Percentiles rank a stretch among this genome's conserved stretches.
Conservation (phyloP, 2,888 invertebrate species). For the Helicoverpa assulta region DNA sequence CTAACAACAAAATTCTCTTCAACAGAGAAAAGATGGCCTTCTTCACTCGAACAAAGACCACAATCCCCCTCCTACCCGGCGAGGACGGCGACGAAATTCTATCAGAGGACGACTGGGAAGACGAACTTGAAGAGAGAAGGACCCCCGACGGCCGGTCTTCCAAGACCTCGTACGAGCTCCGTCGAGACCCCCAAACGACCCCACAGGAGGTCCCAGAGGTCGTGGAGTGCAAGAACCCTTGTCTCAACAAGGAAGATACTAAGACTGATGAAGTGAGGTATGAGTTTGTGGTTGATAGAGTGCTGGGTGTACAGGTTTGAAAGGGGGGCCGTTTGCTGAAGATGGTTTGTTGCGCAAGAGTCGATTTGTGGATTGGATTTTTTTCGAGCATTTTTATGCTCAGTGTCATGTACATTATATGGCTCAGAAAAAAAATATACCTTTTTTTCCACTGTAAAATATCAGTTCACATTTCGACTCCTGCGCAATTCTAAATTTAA, state of each 20-base stretch:
- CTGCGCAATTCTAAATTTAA: slow-evolving; percentile 33
- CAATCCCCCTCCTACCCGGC: slow-evolving; percentile 93
- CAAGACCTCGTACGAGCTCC: slow-evolving; percentile 83
- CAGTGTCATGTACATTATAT: too few species aligned
- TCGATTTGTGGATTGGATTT: slow-evolving; percentile 1
- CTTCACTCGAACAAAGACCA: slow-evolving; percentile 95
- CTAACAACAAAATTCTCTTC: slow-evolving; percentile 5
- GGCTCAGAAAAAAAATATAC: too few species aligned
- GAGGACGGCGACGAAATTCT: slow-evolving; percentile 89
- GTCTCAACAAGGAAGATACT: slow-evolving; percentile 76
- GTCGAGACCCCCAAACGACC: slow-evolving; percentile 62
- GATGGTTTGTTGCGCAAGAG: slow-evolving; percentile 45
- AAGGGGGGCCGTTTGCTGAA: slow-evolving; percentile 57
- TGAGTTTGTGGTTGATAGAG: slow-evolving; percentile 95
- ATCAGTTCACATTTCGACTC: slow-evolving; percentile 5
- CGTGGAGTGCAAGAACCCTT: slow-evolving; percentile 83
- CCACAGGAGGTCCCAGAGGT: slow-evolving; percentile 59
- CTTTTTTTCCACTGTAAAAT: background rate
- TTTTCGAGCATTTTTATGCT: too few species aligned
- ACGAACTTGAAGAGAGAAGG: slow-evolving; percentile 81
- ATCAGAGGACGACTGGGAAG: slow-evolving; percentile 88
- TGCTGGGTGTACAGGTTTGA: slow-evolving; percentile 95
- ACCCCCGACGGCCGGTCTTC: slow-evolving; percentile 87
- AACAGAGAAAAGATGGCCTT: slow-evolving; percentile 98
- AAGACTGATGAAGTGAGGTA: slow-evolving; percentile 91